Base-by-base conservation (phyloP, 2,888 invertebrate genomes). In the Caradrina kadenii region DNA sequence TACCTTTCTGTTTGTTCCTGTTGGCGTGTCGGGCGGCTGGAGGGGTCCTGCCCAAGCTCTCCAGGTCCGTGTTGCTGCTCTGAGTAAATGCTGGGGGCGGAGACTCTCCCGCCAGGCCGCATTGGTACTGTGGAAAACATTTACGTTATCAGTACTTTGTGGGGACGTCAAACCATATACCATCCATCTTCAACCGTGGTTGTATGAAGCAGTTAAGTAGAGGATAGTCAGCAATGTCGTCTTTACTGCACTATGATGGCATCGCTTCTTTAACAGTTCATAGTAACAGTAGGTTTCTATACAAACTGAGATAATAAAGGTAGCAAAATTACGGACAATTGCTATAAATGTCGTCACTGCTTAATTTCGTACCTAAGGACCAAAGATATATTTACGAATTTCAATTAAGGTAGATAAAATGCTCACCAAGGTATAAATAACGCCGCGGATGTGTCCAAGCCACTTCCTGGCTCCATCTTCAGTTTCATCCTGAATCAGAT, bases 1-100 rank as follows among this genome's bases (percentile, higher is more conserved):
- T 82, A 94, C 95, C 94, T 94, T 93, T 94, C 42, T 92, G 92
- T 84, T 93, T 93, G 80, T 85, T 89, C 84, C 90, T 89, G 73
- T 88, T 87, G 10, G 86, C 84, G 78, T 93, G 93, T 10, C 94
- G 79, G 56, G 93, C 83, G 2, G 90, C 88, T 1, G 94, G 95
- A 1, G 95, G 95, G 0, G 95, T 95, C n/a, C 95, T 88, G 50
- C 95, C 94, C 10, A 95, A 89, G 73, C 94, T 95, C 75, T 95
- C 95, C 13, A 92, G 84, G 82, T 95, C 95, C 0, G 95, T 94
- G 83, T 91, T 94, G 88, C 94, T 95, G 90, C 94, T 94, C 76
- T 92, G 93, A 76, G 79, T 61, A 61, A 90, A 91, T 54, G 87
- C 86, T 0, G 84, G 82, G 3, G 86, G 79, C 11, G 85, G 87